phyloP scores from a whole-genome alignment of 37 sponge, comb jelly and placozoan species.

The Corticium candelabrum region DNA sequence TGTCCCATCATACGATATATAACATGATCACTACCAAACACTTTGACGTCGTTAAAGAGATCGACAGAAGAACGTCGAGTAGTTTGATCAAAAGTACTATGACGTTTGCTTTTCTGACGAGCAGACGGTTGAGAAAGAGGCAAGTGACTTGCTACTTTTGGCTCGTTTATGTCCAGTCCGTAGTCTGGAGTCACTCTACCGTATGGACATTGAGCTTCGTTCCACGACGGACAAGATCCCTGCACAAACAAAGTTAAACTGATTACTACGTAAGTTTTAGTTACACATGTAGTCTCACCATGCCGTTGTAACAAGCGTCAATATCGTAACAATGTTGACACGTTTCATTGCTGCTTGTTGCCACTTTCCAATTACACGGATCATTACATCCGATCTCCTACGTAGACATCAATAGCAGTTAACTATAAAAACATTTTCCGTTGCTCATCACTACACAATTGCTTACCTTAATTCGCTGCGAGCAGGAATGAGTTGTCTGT shows the following conservation, averaged over 20 bases:
- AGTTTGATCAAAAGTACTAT: too few species aligned
- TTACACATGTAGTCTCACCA: too few species aligned
- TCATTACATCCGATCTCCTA: not conserved
- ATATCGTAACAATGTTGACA: not conserved
- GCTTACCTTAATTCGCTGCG: not conserved
- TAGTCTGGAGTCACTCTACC: not conserved
- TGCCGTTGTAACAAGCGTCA: not conserved
- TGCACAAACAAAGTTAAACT: too few species aligned
- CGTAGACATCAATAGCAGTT: not conserved
- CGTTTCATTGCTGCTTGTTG: not conserved
- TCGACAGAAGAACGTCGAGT: too few species aligned
- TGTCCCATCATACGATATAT: not conserved
- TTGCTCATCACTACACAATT: too few species aligned
- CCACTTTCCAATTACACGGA: not conserved
- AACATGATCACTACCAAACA: not conserved
- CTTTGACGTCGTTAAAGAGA: not conserved
- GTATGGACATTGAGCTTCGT: not conserved
- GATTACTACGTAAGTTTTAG: too few species aligned
- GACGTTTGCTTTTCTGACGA: not conserved
- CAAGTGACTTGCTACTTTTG: not conserved
- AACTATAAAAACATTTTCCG: not conserved
- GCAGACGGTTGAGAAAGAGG: not conserved
- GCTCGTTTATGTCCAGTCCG: not conserved
- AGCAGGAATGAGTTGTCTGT: not conserved
- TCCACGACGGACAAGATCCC: not conserved